Conservation (phyloP, 2,888 invertebrate genomes). For the Teleogryllus oceanicus region DNA sequence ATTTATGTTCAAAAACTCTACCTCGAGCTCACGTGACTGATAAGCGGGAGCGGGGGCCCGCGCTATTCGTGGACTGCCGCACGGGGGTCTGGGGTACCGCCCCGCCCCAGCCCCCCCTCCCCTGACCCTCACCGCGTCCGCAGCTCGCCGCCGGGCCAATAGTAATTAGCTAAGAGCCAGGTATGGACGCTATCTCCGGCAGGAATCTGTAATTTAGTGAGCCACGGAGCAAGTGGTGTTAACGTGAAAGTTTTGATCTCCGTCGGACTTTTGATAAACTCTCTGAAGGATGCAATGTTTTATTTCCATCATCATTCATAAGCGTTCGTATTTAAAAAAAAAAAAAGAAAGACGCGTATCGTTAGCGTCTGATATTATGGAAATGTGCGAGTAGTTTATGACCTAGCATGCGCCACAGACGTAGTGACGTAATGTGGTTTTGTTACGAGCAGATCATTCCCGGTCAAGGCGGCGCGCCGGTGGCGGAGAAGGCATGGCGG, state of each 20-base stretch:
- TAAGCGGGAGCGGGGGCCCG: constrained; percentile 21
- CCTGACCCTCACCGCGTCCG: constrained; percentile 19
- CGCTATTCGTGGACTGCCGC: constrained; percentile 31
- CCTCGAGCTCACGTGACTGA: constrained; percentile 24
- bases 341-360: not conserved
- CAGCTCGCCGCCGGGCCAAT: constrained; percentile 46
- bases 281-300: constrained; percentile 10
- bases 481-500: not conserved
- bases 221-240: constrained; percentile 6
- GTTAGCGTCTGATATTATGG: constrained; percentile 18
- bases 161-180: constrained; percentile 48
- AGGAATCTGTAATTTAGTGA: constrained; percentile 18
- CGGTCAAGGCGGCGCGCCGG: not conserved
- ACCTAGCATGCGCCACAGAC: not conserved
- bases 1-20: constrained; percentile 18
- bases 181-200: constrained; percentile 3
- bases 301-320: constrained; percentile 18
- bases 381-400: not conserved
- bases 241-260: constrained; percentile 18
- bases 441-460: not conserved
- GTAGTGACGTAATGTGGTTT: not conserved
- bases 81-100: constrained; percentile 25
- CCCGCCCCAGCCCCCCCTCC: constrained; percentile 21
- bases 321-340: not conserved
- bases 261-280: constrained; percentile 18